Base-by-base conservation (phyloP, 2,113 vertebrate genomes). In the Chionodraco myersi region DNA sequence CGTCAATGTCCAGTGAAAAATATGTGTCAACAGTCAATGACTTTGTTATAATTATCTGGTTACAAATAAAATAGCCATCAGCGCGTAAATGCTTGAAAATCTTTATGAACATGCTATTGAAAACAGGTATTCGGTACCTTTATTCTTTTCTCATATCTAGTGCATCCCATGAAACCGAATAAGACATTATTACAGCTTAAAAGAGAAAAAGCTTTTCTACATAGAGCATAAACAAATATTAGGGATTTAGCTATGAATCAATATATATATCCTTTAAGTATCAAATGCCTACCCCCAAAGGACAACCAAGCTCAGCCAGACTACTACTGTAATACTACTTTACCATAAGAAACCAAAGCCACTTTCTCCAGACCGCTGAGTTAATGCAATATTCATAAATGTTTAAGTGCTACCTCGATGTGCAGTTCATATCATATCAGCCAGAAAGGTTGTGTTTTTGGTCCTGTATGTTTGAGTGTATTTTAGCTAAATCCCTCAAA, bases 1-100 rank as follows among this genome's bases (percentile, higher is more conserved):
- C 1, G 13, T 71, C 47, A 51, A 34, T 52, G n/a, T 65, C 34
- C 41, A 74, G 30, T 23, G 23, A 45, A 52, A 80, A 72, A 47
- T n/a, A 21, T 23, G 18, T 26, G 52, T 64, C 8, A n/a, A 45
- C 15, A 62, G 58, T 23, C 47, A 21, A 3, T 45, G n/a, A 48
- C 16, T 30, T 30, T 49, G 26, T 44, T 6, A 36, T 10, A 56
- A 56, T 44, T 47, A 16, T 18, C 21, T 47, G 10, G 41, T 56
- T 58, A 18, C 6, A 7, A 56, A 34, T 13, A 5, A 26, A 13
- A 62, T 36, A 26, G n/a, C 41, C 2, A 64, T 6, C 41, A 56
- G 10, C 16, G 3, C 3, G 5, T 36, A 18, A 68, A 60, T 34
- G 3, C 6, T 49, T 64, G 12, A 21, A 47, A 52, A 34, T 4